Percentiles rank a stretch among this genome's conserved stretches.
Conservation (phyloP, 2,113 vertebrate species). For the Myrmecobius fasciatus region DNA sequence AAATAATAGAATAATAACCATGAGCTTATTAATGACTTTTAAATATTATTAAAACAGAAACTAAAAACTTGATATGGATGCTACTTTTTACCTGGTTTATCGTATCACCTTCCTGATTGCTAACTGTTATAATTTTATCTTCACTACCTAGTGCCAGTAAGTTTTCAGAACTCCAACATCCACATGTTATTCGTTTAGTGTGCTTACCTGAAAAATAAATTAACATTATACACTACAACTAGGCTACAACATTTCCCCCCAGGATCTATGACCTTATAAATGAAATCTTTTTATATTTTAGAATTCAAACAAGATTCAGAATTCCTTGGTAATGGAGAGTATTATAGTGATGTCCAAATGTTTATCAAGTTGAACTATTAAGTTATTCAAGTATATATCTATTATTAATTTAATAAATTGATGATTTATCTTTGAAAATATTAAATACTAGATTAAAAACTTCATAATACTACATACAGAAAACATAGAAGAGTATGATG, state of each 20-base stretch:
- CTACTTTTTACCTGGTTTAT: conserved; percentile 90
- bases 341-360: background rate
- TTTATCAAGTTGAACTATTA: background rate
- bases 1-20: background rate
- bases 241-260: background rate
- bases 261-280: background rate
- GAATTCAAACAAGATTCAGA: background rate
- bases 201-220: conserved; percentile 92
- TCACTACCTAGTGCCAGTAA: conserved; percentile 95
- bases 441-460: too few relatives aligned
- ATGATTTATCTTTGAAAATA: too few relatives aligned
- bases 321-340: background rate
- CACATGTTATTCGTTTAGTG: conserved; percentile 95
- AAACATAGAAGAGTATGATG: background rate
- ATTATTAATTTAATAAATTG: too few relatives aligned
- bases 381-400: background rate
- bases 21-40: background rate
- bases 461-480: background rate
- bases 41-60: background rate
- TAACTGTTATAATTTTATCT: conserved; percentile 94
- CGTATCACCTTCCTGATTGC: conserved; percentile 97
- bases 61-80: background rate
- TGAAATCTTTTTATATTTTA: background rate
- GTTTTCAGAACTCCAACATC: conserved; percentile 95
- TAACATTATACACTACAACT: conserved; percentile 30